Conservation (phyloP, 2,888 invertebrate species). For the Polydrusus cervinus region DNA sequence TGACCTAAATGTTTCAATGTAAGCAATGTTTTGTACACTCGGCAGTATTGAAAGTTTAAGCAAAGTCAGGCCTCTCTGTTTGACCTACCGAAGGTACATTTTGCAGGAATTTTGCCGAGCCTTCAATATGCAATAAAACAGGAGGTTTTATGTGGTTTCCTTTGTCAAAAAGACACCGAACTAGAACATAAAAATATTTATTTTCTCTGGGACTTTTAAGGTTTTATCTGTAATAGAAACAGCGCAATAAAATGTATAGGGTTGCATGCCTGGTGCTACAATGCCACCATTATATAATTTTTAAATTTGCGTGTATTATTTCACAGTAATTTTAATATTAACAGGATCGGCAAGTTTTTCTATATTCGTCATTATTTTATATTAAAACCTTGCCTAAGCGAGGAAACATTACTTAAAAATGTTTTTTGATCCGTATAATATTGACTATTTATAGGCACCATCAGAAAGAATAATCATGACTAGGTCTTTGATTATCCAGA, state of each 20-base stretch:
- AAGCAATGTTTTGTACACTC: conserved; percentile 18
- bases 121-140: conserved; percentile 47
- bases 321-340: no score
- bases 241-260: background rate
- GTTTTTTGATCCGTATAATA: no score
- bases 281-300: no score
- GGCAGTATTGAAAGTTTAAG: conserved; percentile 33
- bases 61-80: conserved; percentile 20
- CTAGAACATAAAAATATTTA: conserved; percentile 47
- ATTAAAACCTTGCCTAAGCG: no score
- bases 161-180: conserved; percentile 40
- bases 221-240: conserved; percentile 9
- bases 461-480: no score
- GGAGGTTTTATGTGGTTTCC: conserved; percentile 35
- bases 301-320: no score
- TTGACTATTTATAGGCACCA: no score
- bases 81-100: conserved; percentile 28
- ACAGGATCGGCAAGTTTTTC: no score
- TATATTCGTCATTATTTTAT: no score
- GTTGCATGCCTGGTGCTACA: no score
- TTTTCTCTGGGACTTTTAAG: conserved; percentile 23
- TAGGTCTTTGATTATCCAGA: no score
- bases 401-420: no score
- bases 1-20: conserved; percentile 12
- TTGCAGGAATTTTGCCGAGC: conserved; percentile 36